Evolutionary conservation across 2,888 invertebrate species (phyloP), one percentile per base, ranked within the genome.

Genomic region (Geophilus truncorum): DNA sequence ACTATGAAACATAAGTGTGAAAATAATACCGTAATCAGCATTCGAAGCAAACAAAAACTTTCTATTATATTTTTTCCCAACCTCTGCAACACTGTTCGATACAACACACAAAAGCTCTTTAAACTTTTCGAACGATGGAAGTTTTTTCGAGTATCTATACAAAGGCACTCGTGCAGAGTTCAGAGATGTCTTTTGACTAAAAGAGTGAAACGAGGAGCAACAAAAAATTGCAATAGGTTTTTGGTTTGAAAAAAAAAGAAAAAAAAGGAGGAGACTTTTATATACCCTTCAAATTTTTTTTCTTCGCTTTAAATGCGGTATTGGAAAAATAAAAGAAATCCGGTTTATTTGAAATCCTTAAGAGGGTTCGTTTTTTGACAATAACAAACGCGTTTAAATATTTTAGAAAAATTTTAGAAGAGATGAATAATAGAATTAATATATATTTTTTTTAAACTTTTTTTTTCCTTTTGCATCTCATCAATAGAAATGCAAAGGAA

Each of bases 201-300:
- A 70, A 70, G 70, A 70, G 70, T 70, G 70, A 70, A 70, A 70
- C 70, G 70, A 70, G 28, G 70, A n/a, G 70, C 70, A 70, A 70
- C 25, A 70, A 70, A 70, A 70, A 70, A 25, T 28, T 10, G 70
- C 70, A 70, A 70, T 70, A n/a, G 70, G 45, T 45, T 45, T 18
- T 45, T 1, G 70, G 2, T 25, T 25, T 2, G 25, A 28, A 1
- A 70, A 70, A 25, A 70, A 70, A 70, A 10, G 12, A 23, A 62
- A 62, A 1, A 70, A 70, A 25, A 70, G 28, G 28, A 10, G 12
- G 10, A 62, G 25, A 70, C 70, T 28, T 70, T 25, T 70, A 70
- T 25, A 70, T 28, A n/a, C 28, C 70, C 25, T 70, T 70, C 28
- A 57, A 57, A 23, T 57, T 57, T 57, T 57, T 51, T 70, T 51